Evolutionary conservation across 2,797 vertebrate genomes (phyloP).

Genomic region (Typhlichthys subterraneus): DNA sequence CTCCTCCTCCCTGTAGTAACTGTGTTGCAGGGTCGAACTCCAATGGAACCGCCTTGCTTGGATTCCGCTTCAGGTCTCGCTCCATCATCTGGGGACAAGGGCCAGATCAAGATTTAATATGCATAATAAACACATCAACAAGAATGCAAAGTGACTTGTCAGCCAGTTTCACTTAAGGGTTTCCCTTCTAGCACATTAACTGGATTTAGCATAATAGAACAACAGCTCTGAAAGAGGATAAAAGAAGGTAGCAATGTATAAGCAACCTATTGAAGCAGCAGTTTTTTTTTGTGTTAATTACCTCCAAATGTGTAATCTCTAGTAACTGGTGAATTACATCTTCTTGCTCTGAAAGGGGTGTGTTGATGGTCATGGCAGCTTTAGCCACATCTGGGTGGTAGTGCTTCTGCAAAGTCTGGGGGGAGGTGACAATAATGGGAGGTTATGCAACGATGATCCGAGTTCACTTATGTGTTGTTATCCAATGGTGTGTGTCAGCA

Average conservation of each 20-base stretch:
- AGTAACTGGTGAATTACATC: conserved; percentile 83
- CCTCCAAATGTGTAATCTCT: conserved; percentile 86
- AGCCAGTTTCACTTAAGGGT: no score
- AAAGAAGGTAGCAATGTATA: neutral
- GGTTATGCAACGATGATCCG: neutral
- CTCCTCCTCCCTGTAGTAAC: conserved; percentile 79
- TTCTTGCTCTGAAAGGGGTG: conserved; percentile 77
- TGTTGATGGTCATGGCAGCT: conserved; percentile 83
- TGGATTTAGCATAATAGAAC: no score
- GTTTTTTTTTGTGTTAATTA: conserved; percentile 37
- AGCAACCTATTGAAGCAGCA: neutral
- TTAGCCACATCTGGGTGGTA: conserved; percentile 91
- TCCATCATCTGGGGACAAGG: conserved; percentile 84
- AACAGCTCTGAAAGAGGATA: no score
- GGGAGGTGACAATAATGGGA: neutral
- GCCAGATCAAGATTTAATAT: neutral
- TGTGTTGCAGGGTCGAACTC: conserved; percentile 84
- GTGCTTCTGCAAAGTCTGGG: conserved; percentile 89
- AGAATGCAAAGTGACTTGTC: no score
- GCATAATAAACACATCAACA: no score
- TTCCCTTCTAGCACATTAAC: no score
- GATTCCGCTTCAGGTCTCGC: conserved; percentile 82
- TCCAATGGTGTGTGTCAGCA: neutral
- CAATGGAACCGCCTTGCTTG: conserved; percentile 74
- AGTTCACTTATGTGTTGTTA: neutral